Percentiles rank a stretch among this genome's conserved stretches.
Conservation (phyloP, 2,888 invertebrate species). For the Plutella xylostella region DNA sequence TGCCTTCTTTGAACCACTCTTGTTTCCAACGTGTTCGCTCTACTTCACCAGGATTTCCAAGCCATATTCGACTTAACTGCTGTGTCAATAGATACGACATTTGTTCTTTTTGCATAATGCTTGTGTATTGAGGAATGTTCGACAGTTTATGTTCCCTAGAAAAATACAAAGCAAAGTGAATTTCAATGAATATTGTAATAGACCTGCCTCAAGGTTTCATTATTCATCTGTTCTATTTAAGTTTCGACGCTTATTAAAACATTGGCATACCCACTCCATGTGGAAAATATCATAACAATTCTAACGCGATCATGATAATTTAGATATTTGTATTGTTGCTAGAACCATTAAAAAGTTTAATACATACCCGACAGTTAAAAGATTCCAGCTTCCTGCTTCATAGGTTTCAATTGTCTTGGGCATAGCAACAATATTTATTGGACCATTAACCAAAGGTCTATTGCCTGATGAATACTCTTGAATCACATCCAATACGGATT, state of each 20-base stretch:
- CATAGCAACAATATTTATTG: slow-evolving; percentile 50
- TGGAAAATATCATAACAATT: neutral
- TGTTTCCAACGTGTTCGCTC: slow-evolving; percentile 49
- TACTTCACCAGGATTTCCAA: slow-evolving; percentile 52
- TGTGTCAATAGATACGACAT: slow-evolving; percentile 51
- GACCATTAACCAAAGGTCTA: slow-evolving; percentile 37
- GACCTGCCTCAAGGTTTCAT: too few species aligned
- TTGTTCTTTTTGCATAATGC: slow-evolving; percentile 40
- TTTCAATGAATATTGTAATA: neutral
- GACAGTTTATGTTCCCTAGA: slow-evolving; percentile 39
- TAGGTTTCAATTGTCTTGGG: slow-evolving; percentile 42
- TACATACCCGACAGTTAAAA: slow-evolving; percentile 52
- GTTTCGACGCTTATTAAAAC: too few species aligned
- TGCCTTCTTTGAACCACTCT: slow-evolving; percentile 61
- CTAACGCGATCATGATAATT: neutral
- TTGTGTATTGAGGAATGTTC: slow-evolving; percentile 34
- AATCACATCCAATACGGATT: slow-evolving; percentile 39
- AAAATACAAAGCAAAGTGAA: slow-evolving; percentile 14
- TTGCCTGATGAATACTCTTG: slow-evolving; percentile 37
- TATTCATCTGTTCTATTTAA: too few species aligned
- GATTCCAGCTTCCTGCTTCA: slow-evolving; percentile 53
- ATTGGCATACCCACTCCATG: neutral
- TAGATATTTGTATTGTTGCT: too few species aligned
- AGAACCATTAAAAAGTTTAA: too few species aligned
- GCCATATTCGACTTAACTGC: slow-evolving; percentile 51